phyloP scores from a whole-genome alignment of 2,113 vertebrate species.

The Etheostoma spectabile region DNA sequence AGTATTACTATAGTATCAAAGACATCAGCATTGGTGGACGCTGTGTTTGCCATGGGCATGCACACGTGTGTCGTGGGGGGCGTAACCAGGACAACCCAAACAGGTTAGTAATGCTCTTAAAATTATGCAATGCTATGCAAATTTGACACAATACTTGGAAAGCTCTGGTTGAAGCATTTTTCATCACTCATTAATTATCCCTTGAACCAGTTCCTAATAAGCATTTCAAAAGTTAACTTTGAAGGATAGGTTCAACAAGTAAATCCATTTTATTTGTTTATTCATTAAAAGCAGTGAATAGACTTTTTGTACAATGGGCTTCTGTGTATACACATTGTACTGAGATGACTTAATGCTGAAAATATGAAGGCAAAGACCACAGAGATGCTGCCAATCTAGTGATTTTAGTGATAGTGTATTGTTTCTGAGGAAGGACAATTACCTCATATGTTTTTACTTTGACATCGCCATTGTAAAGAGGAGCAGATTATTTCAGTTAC shows the following conservation, averaged over 20 bases:
- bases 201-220: not conserved
- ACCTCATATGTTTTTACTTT: conserved; percentile 57
- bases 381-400: conserved; percentile 23
- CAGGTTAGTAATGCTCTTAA: conserved; percentile 80
- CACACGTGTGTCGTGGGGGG: conserved; percentile 83
- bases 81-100: conserved; percentile 76
- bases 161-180: not conserved
- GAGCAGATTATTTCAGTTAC: conserved; percentile 27
- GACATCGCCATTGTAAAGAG: conserved; percentile 38
- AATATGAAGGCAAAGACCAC: not conserved
- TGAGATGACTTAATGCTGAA: conserved; percentile 26
- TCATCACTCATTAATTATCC: conserved; percentile 5
- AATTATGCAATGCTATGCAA: not conserved
- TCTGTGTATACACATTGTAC: not conserved
- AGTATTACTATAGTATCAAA: conserved; percentile 98
- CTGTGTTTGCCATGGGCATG: conserved; percentile 94
- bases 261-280: not conserved
- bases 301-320: conserved; percentile 10
- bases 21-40: conserved; percentile 93
- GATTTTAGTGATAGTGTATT: conserved; percentile 35
- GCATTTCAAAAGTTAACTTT: conserved; percentile 2
- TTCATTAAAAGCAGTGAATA: conserved; percentile 30
- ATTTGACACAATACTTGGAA: not conserved
- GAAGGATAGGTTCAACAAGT: not conserved
- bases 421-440: conserved; percentile 29